Base-by-base conservation (phyloP, 2,113 vertebrate species). In the Aegypius monachus region DNA sequence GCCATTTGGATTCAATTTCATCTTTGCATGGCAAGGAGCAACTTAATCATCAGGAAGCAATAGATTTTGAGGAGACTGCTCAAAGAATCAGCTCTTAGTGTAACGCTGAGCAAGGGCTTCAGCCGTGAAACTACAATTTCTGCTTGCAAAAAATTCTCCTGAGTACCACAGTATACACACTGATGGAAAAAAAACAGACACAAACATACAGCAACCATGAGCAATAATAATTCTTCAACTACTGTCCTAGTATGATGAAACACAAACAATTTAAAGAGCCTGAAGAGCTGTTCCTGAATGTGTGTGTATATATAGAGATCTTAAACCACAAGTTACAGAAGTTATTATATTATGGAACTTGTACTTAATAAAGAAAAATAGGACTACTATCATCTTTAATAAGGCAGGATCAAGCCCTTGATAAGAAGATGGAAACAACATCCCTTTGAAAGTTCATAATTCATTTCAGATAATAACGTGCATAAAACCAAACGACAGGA, bases 161-260 rank as follows among this genome's bases (percentile, higher is more conserved):
- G 53, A 70, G 62, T 38, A 32, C 9, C 8, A 73, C 38, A 53
- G n/a, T 67, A 61, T 10, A 73, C 93, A 77, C 3, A 3, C 29
- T 58, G 55, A 73, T 4, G 7, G 25, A 58, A 87, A 78, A 78
- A 81, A 53, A 3, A 0, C 27, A 38, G 40, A 38, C 4, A 77
- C 27, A 90, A 61, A 38, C 17, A 16, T 16, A 75, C 0, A 0
- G 31, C 42, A 88, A 73, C 40, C 19, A 50, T 0, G 0, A 77
- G 8, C 19, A 73, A 90, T 43, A 85, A 40, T 36, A 66, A 32
- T 38, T 79, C 38, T 63, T 79, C 40, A 84, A 13, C 55, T 50
- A 23, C 16, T 56, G 8, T 48, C 58, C 73, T 67, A 50, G 21
- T 21, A 29, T 73, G 42, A 58, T 61, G 56, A 73, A 81, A 79